These are phyloP conservation scores for Ophion costatus DNA, from an alignment of 2,888 invertebrate genomes.

Conservation along the genomic window DNA sequence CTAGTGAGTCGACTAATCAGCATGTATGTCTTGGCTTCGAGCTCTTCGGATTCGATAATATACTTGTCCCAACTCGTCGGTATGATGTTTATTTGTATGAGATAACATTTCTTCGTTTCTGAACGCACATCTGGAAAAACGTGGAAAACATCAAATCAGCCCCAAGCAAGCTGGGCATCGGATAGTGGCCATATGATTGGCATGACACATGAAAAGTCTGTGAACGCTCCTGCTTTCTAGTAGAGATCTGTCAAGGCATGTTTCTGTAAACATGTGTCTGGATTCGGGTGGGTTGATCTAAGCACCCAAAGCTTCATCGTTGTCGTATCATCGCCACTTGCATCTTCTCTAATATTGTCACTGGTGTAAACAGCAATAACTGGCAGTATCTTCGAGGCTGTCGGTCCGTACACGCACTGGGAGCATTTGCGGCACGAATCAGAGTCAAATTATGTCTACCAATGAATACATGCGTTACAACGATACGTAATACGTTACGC, in stretches of 20 bases:
- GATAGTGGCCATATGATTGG: background rate
- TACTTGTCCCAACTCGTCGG: background rate
- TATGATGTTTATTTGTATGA: background rate
- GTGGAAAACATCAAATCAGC: no score
- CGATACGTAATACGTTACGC: background rate
- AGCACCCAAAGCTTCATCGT: background rate
- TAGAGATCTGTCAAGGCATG: background rate
- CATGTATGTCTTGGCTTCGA: constrained; percentile 57
- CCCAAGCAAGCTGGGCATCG: no score
- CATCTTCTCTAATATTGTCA: background rate
- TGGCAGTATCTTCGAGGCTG: background rate
- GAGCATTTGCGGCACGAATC: background rate
- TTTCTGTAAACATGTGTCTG: background rate
- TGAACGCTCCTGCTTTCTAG: background rate
- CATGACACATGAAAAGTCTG: background rate
- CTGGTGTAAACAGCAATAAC: background rate
- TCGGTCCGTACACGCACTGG: background rate
- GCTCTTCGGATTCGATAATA: constrained; percentile 7
- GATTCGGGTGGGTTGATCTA: background rate
- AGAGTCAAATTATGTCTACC: background rate
- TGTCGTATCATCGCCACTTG: background rate
- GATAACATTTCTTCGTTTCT: no score
- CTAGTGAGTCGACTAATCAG: constrained; percentile 77
- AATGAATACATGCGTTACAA: background rate
- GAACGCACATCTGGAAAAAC: no score